Percentiles rank a stretch among this genome's conserved stretches.
Evolutionary conservation across 2,797 vertebrate genomes (phyloP).

Genomic region (Peromyscus melanophrys): DNA sequence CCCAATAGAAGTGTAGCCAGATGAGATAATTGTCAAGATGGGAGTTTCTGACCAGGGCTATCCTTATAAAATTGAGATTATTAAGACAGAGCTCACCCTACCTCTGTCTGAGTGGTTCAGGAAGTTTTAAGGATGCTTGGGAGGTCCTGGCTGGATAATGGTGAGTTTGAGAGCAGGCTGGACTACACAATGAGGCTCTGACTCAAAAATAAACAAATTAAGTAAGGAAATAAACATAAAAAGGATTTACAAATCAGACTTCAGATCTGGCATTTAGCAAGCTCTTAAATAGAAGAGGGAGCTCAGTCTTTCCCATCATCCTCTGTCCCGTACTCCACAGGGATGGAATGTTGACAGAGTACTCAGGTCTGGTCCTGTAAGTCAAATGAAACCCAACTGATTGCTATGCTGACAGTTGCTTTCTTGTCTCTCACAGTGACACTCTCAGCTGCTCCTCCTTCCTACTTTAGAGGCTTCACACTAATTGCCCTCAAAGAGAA

Average conservation of each 20-base stretch:
- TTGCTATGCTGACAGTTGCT: conserved; percentile 36
- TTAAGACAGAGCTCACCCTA: background rate
- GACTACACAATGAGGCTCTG: background rate
- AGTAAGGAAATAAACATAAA: background rate
- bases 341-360: background rate
- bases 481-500: conserved; percentile 96
- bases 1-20: background rate
- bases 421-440: conserved; percentile 91
- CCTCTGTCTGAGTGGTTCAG: background rate
- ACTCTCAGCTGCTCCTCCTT: conserved; percentile 94
- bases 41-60: background rate
- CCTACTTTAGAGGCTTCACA: conserved; percentile 98
- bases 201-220: background rate
- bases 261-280: background rate
- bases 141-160: background rate
- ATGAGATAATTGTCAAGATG: conserved; percentile 43
- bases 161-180: background rate
- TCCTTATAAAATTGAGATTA: conserved; percentile 27
- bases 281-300: conserved; percentile 41
- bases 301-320: background rate
- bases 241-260: background rate
- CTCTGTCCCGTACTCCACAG: too few species aligned
- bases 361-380: background rate
- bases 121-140: background rate
- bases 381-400: conserved; percentile 36